Base-by-base conservation (phyloP, 2,113 vertebrate genomes). In the Microtus ochrogaster region DNA sequence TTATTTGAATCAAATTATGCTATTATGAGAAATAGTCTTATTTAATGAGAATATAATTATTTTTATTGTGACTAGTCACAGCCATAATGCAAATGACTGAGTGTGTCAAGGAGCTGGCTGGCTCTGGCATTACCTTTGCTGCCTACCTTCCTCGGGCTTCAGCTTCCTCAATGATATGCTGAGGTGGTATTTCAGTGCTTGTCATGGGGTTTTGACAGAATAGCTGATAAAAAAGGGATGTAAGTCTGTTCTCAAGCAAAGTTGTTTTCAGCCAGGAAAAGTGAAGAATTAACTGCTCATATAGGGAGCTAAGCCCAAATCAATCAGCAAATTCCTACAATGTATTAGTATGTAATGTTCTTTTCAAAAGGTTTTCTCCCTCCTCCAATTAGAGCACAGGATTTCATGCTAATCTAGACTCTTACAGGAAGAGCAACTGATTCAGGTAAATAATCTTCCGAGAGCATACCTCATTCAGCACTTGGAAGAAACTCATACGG, bases 31-130 rank as follows among this genome's bases (percentile, higher is more conserved):
- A 97, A 96, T 83, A 86, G 55, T 70, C 94, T 63, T 94, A 92
- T 94, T 94, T 95, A 97, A 96, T 95, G 95, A 94, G 92, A 94
- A 79, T 90, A 92, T 97, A 92, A 94, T 94, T 95, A 97, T 95
- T 96, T 97, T 97, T 91, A 91, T 92, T 96, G 83, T 97, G 72
- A 90, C 89, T 88, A 61, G 81, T 94, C 90, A 91, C 85, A 96
- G 26, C n/a, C 5, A 28, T 78, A 70, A 85, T 92, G 12, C 9
- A 13, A 96, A 70, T 74, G 79, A 82, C 81, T 49, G 73, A 84
- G 44, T 52, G n/a, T 58, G 44, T 47, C 93, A 52, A 92, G 84
- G 70, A 88, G 72, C 52, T 30, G 93, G 52, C 87, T 90, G 39
- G 44, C 52, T 78, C 44, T 82, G 41, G 39, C 5, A 22, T 68